Base-by-base conservation (phyloP, 53 echinoderm and acorn worm genomes). In the Echinometra lucunter region DNA sequence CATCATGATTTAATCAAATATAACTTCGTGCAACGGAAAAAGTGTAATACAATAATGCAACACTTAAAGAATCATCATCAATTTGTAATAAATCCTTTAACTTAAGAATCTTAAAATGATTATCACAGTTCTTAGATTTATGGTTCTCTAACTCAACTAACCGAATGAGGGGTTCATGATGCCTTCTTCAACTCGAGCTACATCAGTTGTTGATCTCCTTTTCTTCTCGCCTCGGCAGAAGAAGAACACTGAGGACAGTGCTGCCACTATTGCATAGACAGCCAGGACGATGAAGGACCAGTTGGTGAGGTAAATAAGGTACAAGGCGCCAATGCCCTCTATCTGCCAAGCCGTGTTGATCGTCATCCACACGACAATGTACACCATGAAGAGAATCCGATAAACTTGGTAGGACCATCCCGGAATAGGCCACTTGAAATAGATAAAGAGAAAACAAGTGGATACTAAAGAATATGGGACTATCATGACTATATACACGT, bases 221-320 rank as follows among this genome's bases (percentile, higher is more conserved):
- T 23, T 78, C 38, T 78, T 92, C 90, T 90, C 49, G 7, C 78
- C 21, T 21, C 44, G 30, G 58, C 81, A 93, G 57, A 35, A 57
- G 58, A 58, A 81, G 40, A 55, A 47, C 23, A 80, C 58, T 17
- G 93, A 75, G 17, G 78, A 57, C 0, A 93, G 58, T 1, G 78
- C 93, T 57, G 78, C 93, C 57, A 93, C 93, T 35, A 93, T 37
- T 4, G 80, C 80, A 60, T 93, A 56, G 7, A 37, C 9, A 18
- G 57, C 10, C 9, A 93, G 57, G 11, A 25, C 53, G 38, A 58
- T 57, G 35, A 81, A 80, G 34, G 80, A 81, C 80, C 78, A 93
- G 57, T 81, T 93, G 17, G 93, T 78, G 57, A 93, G 81, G 93
- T 49, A 93, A 34, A 93, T 75, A 8, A 93, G 25, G 16, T 57